These are phyloP conservation scores for Chymomyza procnemis DNA, from an alignment of 2,888 invertebrate species.

Conservation along the genomic window DNA sequence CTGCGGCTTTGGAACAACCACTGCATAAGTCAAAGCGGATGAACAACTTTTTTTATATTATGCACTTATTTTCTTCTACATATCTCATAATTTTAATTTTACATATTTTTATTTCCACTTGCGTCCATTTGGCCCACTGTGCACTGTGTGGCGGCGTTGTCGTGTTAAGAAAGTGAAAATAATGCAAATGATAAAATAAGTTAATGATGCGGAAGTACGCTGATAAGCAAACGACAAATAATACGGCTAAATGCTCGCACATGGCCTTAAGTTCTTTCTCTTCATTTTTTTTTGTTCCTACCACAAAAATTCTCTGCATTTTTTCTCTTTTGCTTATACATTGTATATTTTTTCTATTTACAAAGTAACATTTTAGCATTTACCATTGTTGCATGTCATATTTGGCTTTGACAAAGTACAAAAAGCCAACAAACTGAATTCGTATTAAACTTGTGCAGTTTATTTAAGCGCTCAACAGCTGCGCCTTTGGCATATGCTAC, in stretches of 20 bases:
- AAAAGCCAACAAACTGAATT: conserved; percentile 1
- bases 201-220: conserved; percentile 75
- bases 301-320: background rate
- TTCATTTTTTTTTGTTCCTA: conserved; percentile 31
- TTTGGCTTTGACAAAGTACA: conserved; percentile 7
- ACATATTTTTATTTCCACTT: conserved; percentile 10
- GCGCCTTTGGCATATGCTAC: conserved; percentile 43
- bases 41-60: no score
- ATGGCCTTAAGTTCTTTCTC: conserved; percentile 12
- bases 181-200: conserved; percentile 76
- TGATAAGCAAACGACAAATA: conserved; percentile 74
- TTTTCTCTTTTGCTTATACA: background rate
- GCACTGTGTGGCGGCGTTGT: conserved; percentile 8
- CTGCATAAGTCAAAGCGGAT: no score
- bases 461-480: conserved; percentile 40
- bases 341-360: background rate
- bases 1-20: no score
- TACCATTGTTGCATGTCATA: conserved; percentile 24
- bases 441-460: conserved; percentile 27
- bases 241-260: conserved; percentile 14
- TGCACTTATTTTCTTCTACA: background rate
- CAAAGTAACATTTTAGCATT: background rate
- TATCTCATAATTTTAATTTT: conserved; percentile 3
- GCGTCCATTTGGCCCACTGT: conserved; percentile 17
- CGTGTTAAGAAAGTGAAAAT: conserved; percentile 73